phyloP scores from a whole-genome alignment of 1,140 invertebrate genomes.

The Augochlora pura region DNA sequence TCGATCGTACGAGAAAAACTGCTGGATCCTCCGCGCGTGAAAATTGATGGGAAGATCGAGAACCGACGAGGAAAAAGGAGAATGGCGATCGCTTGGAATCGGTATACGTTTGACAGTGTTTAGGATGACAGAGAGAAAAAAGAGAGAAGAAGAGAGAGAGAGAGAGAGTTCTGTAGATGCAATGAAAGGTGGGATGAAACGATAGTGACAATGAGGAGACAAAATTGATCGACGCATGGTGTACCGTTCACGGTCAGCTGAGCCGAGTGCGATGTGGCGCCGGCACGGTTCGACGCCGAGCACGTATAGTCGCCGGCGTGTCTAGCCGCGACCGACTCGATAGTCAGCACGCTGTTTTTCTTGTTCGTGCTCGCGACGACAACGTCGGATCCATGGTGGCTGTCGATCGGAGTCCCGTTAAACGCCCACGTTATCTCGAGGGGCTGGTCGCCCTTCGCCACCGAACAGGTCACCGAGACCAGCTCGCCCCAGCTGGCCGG shows the following conservation, averaged over 20 bases:
- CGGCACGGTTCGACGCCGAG: conserved; percentile 83
- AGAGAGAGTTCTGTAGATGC: background rate
- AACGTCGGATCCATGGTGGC: conserved; percentile 58
- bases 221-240: conserved; percentile 47
- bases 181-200: background rate
- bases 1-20: background rate
- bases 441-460: conserved; percentile 88
- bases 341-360: conserved; percentile 81
- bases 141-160: no score
- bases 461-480: conserved; percentile 84
- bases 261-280: conserved; percentile 82
- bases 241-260: conserved; percentile 85
- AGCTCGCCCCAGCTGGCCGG: conserved; percentile 85
- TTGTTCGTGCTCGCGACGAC: conserved; percentile 79
- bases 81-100: background rate
- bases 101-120: background rate
- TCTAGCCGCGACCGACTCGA: conserved; percentile 82
- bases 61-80: background rate
- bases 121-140: background rate
- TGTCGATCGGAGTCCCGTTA: conserved; percentile 72
- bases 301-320: conserved; percentile 86
- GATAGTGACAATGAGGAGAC: background rate
- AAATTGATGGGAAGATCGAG: background rate
- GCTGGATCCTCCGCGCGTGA: background rate
- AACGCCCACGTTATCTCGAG: conserved; percentile 83